Evolutionary conservation across 2,888 invertebrate species (phyloP), one percentile per base, ranked within the genome.

Genomic region (Spilosoma lubricipeda): DNA sequence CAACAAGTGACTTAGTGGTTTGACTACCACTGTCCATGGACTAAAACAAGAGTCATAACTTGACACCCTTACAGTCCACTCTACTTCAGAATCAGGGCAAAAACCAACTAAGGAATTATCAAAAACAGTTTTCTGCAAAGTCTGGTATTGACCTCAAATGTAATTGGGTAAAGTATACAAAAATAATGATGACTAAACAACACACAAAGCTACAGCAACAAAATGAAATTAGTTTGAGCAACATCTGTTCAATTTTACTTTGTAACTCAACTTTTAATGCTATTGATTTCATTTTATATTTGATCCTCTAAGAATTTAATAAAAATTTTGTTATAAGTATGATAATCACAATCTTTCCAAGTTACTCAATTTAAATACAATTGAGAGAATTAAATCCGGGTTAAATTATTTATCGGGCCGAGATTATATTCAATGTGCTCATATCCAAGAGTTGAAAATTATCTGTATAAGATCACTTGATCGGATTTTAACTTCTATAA

Each of bases 211-310:
- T 72, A 30, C 13, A 42, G n/a, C 52, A 27, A 67, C 63, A 33
- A 77, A 79, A 82, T 75, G 45, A 75, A 72, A 73, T 77, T 82
- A 75, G 64, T 82, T 74, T 36, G 23, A 68, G 30, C 36, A 13
- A 70, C 75, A 79, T 79, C 73, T 78, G 74, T 70, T 70, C 70
- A 65, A 39, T 42, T 52, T 71, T 59, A 74, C 68, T 11, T 63
- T 75, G 76, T 73, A 27, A 67, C 30, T 45, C 15, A 67, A n/a
- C n/a, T 67, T 67, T n/a, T 39, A 27, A 36, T n/a, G 27, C 1
- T 8, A 27, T 67, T 27, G 15, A 45, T 27, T 45, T 45, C 27
- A 67, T 11, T 27, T n/a, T 30, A 45, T 67, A 9, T 20, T 27
- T 18, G n/a, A 36, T 18, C 15, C 8, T 15, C 5, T 63, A 23